A percentile compares a stretch with the other conserved stretches of the same genome.
Conservation (phyloP, 2,113 vertebrate species). For the Antennarius striatus region DNA sequence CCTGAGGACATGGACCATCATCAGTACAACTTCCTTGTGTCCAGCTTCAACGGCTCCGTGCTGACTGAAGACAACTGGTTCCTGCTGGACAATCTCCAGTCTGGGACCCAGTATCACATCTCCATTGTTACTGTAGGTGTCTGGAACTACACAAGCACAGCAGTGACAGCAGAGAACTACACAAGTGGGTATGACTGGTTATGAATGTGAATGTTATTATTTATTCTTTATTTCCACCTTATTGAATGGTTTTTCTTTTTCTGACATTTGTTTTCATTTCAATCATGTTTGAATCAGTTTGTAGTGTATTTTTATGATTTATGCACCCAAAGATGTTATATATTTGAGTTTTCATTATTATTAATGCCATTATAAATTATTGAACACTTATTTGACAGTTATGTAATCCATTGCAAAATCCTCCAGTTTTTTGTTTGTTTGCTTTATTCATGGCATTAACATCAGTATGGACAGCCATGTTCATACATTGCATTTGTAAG, state of each 20-base stretch:
- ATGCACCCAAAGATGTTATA: no score
- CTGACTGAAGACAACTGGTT: constrained; percentile 1
- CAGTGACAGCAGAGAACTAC: constrained; percentile 21
- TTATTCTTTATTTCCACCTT: background rate
- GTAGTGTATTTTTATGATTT: no score
- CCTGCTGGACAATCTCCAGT: constrained; percentile 27
- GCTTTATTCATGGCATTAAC: no score
- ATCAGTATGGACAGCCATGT: no score
- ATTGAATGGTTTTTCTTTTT: no score
- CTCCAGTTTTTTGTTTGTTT: background rate
- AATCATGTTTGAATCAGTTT: no score
- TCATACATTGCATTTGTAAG: background rate
- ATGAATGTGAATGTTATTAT: background rate
- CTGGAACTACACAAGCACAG: constrained; percentile 37
- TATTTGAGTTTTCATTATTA: no score
- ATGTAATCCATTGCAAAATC: no score
- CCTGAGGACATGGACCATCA: constrained; percentile 47
- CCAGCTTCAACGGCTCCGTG: fast-evolving
- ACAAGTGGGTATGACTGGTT: constrained; percentile 64
- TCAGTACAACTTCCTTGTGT: constrained; percentile 53
- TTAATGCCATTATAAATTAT: no score
- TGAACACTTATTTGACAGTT: no score
- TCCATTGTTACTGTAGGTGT: constrained; percentile 59
- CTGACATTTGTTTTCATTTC: no score
- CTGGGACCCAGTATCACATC: constrained; percentile 56